Evolutionary conservation across 2,888 invertebrate species (phyloP), one percentile per base, ranked within the genome.

Genomic region (Amphipoea lucens): DNA sequence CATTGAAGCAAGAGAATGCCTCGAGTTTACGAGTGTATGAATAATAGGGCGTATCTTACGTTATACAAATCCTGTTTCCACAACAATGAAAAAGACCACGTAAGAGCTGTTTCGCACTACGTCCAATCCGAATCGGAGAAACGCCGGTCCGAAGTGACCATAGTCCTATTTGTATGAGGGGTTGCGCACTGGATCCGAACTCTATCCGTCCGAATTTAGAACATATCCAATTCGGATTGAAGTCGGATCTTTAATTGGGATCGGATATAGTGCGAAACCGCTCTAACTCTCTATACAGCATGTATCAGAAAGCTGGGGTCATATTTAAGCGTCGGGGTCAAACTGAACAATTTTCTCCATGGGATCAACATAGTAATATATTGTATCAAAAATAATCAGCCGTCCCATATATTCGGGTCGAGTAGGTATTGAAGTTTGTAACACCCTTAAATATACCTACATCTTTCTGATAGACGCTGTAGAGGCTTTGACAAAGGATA

Each of bases 1-100:
- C 62, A 54, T 79, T 67, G 48, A 57, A 57, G 36, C 48, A 60
- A 69, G 62, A 62, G 40, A 78, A 69, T 65, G 45, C 29, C 60
- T 67, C 48, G 40, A 45, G 7, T 42, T 77, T 40, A 36, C 74
- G 60, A 20, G 5, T n/a, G 23, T 12, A 11, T 42, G 0, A 54
- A 71, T 29, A 5, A 45, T 9, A 23, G 51, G 3, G 29, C 23
- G 20, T 40, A n/a, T 74, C 20, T 51, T 29, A 9, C 5, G 20
- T 51, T 2, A 20, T 14, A 20, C 5, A 54, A 29, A 45, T 45
- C 20, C 9, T 36, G 36, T 70, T 51, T 36, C 1, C 69, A 69
- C 29, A 51, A 2, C 9, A 1, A 36, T 14, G 14, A 4, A 29
- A 29, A 5, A 23, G 23, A 12, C 4, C 48, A 20, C 2, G 29